Percentiles rank a stretch among this genome's conserved stretches.
These are phyloP conservation scores for Taenioides sp. DNA, from an alignment of 2,797 vertebrate species.

Conservation along the genomic window DNA sequence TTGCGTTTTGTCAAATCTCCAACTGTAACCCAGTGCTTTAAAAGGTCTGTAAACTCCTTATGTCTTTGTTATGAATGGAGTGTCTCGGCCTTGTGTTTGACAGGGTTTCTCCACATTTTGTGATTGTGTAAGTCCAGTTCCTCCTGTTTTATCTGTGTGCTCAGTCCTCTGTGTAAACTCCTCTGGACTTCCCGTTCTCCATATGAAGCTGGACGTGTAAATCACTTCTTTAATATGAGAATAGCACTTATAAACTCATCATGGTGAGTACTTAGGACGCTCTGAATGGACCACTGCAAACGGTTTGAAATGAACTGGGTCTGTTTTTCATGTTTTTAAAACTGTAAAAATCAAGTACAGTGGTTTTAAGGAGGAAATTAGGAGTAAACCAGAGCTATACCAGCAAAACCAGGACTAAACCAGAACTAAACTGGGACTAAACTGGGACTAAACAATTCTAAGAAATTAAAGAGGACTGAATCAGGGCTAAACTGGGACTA, in stretches of 20 bases:
- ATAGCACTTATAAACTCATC: not conserved
- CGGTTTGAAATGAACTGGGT: too few relatives aligned
- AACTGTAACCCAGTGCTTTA: not conserved
- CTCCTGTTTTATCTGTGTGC: constrained; percentile 4
- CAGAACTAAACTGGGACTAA: too few relatives aligned
- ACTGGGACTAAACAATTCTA: too few relatives aligned
- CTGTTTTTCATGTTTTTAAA: too few relatives aligned
- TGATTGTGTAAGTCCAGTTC: constrained; percentile 17
- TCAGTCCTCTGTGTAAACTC: constrained; percentile 17
- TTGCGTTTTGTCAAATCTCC: not conserved
- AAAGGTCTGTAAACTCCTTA: not conserved
- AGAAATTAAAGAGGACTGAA: too few relatives aligned
- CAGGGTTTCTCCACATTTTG: constrained; percentile 2
- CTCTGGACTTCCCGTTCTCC: constrained; percentile 12
- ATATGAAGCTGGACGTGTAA: not conserved
- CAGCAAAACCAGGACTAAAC: too few relatives aligned
- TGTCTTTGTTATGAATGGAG: not conserved
- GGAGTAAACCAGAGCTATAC: too few relatives aligned
- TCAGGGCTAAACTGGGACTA: too few relatives aligned
- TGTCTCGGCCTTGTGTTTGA: constrained; percentile 8
- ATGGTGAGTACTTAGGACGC: too few relatives aligned
- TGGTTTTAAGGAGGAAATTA: too few relatives aligned
- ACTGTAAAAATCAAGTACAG: too few relatives aligned
- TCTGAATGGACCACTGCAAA: too few relatives aligned
- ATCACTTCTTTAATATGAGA: not conserved